Conservation (phyloP, 2,113 vertebrate species). For the Apodemus speciosus region DNA sequence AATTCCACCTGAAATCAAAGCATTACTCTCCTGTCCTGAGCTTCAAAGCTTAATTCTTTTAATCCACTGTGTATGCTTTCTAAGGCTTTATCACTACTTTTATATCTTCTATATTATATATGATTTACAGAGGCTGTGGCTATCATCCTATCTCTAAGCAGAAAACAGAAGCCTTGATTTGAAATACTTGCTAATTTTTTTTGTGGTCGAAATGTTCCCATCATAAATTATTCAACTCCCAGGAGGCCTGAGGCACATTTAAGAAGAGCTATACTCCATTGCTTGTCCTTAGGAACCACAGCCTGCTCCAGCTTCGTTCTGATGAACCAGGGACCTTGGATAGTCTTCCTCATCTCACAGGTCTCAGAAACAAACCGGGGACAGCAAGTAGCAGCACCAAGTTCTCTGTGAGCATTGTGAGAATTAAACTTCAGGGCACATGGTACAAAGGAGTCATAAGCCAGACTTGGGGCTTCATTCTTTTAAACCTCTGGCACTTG, state of each 20-base stretch:
- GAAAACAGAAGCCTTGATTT: neutral
- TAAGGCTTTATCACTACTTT: neutral
- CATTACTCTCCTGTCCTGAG: neutral
- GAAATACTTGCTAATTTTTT: neutral
- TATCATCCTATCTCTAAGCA: neutral
- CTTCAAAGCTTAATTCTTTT: neutral
- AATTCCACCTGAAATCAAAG: neutral
- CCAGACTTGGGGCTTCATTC: neutral
- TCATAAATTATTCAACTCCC: neutral
- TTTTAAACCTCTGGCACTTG: neutral
- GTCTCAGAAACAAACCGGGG: neutral
- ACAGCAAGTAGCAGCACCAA: accelerated
- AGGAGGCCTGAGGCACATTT: neutral
- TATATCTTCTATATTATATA: neutral
- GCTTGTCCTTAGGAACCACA: neutral
- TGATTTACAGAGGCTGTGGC: neutral
- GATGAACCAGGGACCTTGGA: neutral
- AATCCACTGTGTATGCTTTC: neutral
- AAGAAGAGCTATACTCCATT: neutral
- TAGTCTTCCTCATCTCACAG: neutral
- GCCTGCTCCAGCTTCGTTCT: no score
- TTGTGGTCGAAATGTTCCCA: neutral
- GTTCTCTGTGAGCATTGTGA: neutral
- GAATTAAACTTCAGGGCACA: neutral
- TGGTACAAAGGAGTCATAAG: neutral